Percentiles rank a stretch among this genome's conserved stretches.
These are phyloP conservation scores for Hystrix cristata DNA, from an alignment of 2,113 vertebrate genomes.

Conservation along the genomic window DNA sequence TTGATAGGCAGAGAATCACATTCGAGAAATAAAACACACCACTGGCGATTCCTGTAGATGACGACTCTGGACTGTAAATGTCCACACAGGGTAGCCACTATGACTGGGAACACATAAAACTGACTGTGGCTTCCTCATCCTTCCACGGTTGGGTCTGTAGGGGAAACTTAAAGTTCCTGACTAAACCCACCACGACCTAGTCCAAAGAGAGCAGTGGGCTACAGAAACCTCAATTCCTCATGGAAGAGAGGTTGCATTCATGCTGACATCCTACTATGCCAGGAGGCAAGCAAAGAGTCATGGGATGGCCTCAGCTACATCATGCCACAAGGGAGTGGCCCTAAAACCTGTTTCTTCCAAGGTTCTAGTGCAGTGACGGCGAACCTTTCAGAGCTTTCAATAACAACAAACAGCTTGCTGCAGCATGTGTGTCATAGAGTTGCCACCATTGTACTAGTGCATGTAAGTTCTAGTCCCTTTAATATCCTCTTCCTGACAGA, in stretches of 20 bases:
- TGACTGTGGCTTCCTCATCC: not conserved
- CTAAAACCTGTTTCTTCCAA: not conserved
- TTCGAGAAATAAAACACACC: not conserved
- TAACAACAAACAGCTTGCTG: not conserved
- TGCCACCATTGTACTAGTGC: not conserved
- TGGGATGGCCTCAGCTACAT: not conserved
- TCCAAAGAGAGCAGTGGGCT: not conserved
- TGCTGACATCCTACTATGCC: not conserved
- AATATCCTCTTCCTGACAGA: not conserved
- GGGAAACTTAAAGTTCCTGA: not conserved
- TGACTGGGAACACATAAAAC: not conserved
- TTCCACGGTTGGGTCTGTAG: not conserved
- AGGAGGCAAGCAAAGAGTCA: not conserved
- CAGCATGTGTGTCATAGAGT: not conserved
- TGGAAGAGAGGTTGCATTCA: not conserved
- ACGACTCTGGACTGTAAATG: not conserved
- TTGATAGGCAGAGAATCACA: not conserved
- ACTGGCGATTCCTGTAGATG: not conserved
- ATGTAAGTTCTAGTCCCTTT: not conserved
- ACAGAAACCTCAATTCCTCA: not conserved
- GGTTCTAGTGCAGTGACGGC: not conserved
- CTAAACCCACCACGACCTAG: not conserved
- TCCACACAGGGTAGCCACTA: not conserved
- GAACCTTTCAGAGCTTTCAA: not conserved
- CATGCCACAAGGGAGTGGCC: not conserved